These are phyloP conservation scores for Drosophila testacea DNA, from an alignment of 2,888 invertebrate species.

Conservation along the genomic window DNA sequence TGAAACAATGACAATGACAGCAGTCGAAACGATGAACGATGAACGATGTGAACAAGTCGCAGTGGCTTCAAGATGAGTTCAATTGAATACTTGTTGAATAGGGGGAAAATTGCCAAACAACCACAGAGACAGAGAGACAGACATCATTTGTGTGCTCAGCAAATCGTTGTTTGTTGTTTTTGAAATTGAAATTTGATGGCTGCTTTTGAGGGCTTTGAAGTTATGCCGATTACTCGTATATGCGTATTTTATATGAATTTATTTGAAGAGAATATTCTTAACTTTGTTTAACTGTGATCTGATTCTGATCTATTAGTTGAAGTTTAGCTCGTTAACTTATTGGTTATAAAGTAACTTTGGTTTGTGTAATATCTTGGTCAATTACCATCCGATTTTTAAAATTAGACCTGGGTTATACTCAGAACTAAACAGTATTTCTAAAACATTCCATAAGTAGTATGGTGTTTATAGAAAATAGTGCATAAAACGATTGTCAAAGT, in stretches of 20 bases:
- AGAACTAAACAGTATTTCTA: too few relatives aligned
- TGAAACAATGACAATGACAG: constrained; percentile 59
- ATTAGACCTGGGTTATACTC: too few relatives aligned
- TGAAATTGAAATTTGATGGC: constrained; percentile 54
- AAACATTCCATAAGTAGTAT: too few relatives aligned
- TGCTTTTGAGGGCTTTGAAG: constrained; percentile 54
- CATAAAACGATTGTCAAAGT: too few relatives aligned
- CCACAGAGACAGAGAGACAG: background rate
- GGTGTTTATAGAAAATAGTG: too few relatives aligned
- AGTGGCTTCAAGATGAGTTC: constrained; percentile 46
- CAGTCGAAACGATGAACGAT: constrained; percentile 8
- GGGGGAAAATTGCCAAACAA: constrained; percentile 21
- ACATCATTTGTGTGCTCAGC: constrained; percentile 22
- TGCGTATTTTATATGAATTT: constrained; percentile 7
- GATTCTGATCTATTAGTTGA: background rate
- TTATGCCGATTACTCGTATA: constrained; percentile 40
- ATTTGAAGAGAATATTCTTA: background rate
- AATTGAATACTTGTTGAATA: constrained; percentile 38
- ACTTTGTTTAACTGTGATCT: background rate
- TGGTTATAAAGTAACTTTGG: background rate
- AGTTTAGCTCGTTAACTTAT: background rate
- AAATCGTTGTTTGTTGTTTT: constrained; percentile 35
- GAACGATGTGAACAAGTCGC: constrained; percentile 39
- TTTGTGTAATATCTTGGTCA: too few relatives aligned
- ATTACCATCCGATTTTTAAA: too few relatives aligned